These are phyloP conservation scores for Eupelmus urozonus DNA, from an alignment of 2,888 invertebrate genomes.

Conservation along the genomic window DNA sequence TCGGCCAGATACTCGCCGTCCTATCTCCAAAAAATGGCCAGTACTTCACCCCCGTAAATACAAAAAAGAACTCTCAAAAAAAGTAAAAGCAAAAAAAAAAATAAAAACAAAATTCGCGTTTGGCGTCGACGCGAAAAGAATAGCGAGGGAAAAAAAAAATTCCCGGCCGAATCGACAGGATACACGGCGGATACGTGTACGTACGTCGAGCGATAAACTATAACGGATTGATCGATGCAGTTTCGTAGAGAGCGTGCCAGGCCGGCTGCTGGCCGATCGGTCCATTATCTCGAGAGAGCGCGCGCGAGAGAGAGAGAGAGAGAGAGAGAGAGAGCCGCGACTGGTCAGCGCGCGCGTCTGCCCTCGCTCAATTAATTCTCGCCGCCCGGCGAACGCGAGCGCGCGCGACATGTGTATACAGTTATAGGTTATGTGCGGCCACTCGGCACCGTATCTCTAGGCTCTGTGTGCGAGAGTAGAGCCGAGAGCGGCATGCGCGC, in stretches of 20 bases:
- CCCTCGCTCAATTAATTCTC: conserved; percentile 63
- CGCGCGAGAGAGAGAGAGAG: neutral
- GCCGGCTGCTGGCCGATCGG: conserved; percentile 21
- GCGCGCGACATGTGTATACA: neutral
- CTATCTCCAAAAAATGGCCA: neutral
- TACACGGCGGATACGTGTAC: neutral
- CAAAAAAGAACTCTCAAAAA: neutral
- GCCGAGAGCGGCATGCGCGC: neutral
- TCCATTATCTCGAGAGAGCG: conserved; percentile 45
- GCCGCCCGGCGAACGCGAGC: conserved; percentile 2
- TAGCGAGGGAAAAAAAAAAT: neutral
- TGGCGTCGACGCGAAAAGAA: no score
- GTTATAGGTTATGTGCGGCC: conserved; percentile 3
- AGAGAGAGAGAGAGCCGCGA: conserved; percentile 7
- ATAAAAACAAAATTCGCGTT: neutral
- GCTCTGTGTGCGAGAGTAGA: neutral
- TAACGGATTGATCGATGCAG: conserved; percentile 49
- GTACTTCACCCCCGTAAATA: neutral
- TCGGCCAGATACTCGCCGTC: no score
- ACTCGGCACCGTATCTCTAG: neutral
- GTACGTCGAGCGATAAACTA: conserved; percentile 46
- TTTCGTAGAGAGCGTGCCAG: conserved; percentile 16
- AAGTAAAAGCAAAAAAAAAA: conserved; percentile 6
- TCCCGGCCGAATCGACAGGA: conserved; percentile 3
- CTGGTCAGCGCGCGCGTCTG: conserved; percentile 58